Conservation (phyloP, 2,113 vertebrate genomes). For the Lates calcarifer region DNA sequence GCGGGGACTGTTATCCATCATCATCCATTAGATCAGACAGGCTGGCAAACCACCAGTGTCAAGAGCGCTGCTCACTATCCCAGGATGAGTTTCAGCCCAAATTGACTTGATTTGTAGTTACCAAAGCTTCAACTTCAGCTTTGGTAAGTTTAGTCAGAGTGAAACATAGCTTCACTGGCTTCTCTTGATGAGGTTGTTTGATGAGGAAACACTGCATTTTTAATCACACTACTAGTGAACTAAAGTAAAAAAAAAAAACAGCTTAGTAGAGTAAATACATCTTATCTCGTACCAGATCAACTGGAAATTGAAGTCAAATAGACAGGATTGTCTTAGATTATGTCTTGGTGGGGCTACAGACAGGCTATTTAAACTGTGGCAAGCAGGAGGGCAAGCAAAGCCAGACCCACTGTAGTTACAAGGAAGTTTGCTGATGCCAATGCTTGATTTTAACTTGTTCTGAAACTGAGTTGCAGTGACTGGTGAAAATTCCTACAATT, state of each 20-base stretch:
- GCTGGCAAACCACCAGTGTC: slow-evolving; percentile 44
- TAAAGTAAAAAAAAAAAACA: not conserved
- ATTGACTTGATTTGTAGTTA: not conserved
- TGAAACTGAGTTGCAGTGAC: not conserved
- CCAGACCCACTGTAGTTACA: not conserved
- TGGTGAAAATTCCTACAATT: no score
- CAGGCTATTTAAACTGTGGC: slow-evolving; percentile 15
- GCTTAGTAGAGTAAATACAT: not conserved
- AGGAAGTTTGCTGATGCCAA: not conserved
- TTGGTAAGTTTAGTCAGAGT: not conserved
- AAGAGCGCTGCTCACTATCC: slow-evolving; percentile 11
- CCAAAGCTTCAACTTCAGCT: no score
- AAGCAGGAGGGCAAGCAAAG: not conserved
- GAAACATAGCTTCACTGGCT: not conserved
- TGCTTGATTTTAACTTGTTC: not conserved
- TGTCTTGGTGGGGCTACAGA: not conserved
- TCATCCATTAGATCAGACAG: slow-evolving; percentile 61
- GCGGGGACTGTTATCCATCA: slow-evolving; percentile 63
- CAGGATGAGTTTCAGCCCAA: slow-evolving; percentile 7
- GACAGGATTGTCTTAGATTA: no score
- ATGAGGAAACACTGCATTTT: not conserved
- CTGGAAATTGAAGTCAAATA: no score
- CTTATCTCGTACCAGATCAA: not conserved
- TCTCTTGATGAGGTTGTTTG: not conserved
- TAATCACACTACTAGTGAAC: not conserved